Base-by-base conservation (phyloP, 2,888 invertebrate genomes). In the Euclidia mi region DNA sequence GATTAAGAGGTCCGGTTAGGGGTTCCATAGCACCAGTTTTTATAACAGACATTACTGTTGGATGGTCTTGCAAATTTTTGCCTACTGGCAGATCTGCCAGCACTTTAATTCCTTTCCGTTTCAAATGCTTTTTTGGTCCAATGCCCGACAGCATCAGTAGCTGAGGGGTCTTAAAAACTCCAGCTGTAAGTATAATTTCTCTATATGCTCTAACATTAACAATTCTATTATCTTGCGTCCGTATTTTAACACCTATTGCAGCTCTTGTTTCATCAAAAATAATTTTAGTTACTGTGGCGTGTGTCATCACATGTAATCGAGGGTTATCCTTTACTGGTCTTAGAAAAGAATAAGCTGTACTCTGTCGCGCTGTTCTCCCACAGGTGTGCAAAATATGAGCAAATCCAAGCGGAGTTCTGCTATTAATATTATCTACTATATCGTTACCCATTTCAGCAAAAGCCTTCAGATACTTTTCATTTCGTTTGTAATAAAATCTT, bases 321-420 rank as follows among this genome's bases (percentile, higher is more conserved):
- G 64, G 31, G 18, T 86, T 75, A 0, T 81, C 58, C 40, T 56
- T 75, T 1, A 48, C 50, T 1, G 75, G 78, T 0, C 85, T 70
- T 0, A 95, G 73, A 63, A 91, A 96, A 42, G 92, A 90, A 37
- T 89, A 88, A 0, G 95, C 92, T 0, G 94, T 90, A 60, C 92
- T 95, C 65, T 92, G 92, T 11, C 95, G 79, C 14, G 78, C 68
- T 0, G 94, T 94, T 11, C 83, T 78, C 37, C 90, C 88, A 64
- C 92, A 85, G 20, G 89, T 93, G 3, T 85, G 89, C 58, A 94
- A 88, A 0, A 90, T 71, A 56, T 89, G 88, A 0, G 92, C 87
- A 40, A 91, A 91, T 3, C 95, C 95, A 9, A 92, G 35, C 4
- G 64, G 58, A 31, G 57, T 28, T 3, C 45, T 34, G 0, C 46